Evolutionary conservation across 2,888 invertebrate genomes (phyloP).

Genomic region (Helleia helle): DNA sequence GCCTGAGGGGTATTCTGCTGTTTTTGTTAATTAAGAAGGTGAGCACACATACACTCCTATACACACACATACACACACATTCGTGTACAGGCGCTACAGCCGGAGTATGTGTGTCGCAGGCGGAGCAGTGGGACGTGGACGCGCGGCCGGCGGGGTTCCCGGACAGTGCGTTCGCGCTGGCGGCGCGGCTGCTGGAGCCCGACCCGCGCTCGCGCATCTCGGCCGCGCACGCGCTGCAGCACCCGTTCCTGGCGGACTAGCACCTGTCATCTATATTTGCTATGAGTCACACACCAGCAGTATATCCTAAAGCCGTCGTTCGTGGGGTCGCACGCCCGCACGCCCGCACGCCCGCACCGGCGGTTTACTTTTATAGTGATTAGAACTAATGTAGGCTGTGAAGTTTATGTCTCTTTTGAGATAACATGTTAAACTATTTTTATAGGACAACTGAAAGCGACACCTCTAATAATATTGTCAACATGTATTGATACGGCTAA

Average conservation of each 20-base stretch:
- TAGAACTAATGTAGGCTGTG: not conserved
- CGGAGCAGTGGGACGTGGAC: constrained; percentile 21
- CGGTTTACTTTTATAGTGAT: too few species aligned
- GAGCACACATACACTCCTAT: too few species aligned
- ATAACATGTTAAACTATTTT: not conserved
- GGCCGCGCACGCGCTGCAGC: constrained; percentile 82
- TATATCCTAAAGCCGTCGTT: too few species aligned
- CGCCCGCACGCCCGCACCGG: too few species aligned
- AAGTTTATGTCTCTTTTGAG: constrained; percentile 6
- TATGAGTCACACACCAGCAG: too few species aligned
- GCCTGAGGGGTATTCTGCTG: too few species aligned
- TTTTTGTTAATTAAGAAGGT: too few species aligned
- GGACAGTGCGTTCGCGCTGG: constrained; percentile 81
- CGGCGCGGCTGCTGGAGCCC: constrained; percentile 81
- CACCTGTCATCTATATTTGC: too few species aligned
- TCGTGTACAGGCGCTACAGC: not conserved
- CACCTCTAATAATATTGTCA: too few species aligned
- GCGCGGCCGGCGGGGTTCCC: constrained; percentile 70
- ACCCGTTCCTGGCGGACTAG: constrained; percentile 77
- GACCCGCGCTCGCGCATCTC: constrained; percentile 83
- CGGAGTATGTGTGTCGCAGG: constrained; percentile 25
- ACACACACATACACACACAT: not conserved
- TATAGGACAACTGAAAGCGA: too few species aligned
- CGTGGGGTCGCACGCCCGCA: too few species aligned
- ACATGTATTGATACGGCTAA: too few species aligned